Conservation (phyloP, 1,140 invertebrate genomes). For the Branchinecta lindahli region DNA sequence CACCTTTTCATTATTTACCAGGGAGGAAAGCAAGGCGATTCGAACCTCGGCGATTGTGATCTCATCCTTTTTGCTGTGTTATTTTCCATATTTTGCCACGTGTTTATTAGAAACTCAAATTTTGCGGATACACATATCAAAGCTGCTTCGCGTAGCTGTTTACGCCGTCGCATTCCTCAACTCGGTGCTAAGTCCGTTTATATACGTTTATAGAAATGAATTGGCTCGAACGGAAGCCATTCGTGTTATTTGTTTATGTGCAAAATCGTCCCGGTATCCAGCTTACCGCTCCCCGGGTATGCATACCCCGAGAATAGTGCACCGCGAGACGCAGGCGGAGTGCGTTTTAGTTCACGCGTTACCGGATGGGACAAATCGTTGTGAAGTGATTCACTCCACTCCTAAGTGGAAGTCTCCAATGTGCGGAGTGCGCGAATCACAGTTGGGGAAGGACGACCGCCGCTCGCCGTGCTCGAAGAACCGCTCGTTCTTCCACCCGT, state of each 20-base stretch:
- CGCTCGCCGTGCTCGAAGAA: neutral
- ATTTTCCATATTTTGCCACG: conserved; percentile 37
- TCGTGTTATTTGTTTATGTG: conserved; percentile 12
- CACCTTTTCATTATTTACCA: conserved; percentile 32
- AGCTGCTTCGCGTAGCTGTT: neutral
- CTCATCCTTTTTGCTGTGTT: conserved; percentile 38
- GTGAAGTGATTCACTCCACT: neutral
- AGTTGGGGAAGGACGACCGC: neutral
- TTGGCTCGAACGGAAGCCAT: conserved; percentile 18
- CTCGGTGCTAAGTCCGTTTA: conserved; percentile 37
- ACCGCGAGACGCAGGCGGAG: neutral
- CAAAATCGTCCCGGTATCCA: neutral
- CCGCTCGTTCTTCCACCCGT: conserved; percentile 5
- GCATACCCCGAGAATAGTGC: neutral
- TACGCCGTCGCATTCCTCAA: neutral
- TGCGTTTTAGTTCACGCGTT: neutral
- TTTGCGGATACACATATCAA: conserved; percentile 5
- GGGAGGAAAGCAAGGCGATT: conserved; percentile 40
- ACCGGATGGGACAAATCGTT: neutral
- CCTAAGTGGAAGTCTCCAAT: neutral
- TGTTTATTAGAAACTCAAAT: conserved; percentile 4
- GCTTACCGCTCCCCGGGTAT: neutral
- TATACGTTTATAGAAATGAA: conserved; percentile 40
- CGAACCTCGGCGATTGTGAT: conserved; percentile 39
- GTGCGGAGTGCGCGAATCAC: neutral